Evolutionary conservation across 92 coral and sea anemone species (phyloP).

Genomic region (Zoanthus solanderi): DNA sequence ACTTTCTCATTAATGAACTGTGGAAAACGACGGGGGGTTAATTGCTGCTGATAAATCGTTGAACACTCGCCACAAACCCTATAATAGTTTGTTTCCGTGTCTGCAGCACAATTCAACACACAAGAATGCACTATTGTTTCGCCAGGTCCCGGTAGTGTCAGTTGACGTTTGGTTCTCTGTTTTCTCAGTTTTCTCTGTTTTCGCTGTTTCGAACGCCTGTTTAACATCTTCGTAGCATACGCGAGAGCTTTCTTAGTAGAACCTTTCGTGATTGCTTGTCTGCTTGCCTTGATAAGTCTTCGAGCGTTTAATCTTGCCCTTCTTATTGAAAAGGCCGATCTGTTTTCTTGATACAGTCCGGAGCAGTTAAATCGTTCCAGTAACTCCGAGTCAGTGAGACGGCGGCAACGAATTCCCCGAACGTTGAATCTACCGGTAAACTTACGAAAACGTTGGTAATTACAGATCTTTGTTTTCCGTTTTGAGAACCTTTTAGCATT

Average conservation of each 20-base stretch:
- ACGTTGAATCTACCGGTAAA: neutral
- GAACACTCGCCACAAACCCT: conserved; percentile 26
- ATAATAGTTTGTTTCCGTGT: neutral
- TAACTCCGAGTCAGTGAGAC: conserved; percentile 11
- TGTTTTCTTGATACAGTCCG: neutral
- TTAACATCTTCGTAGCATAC: neutral
- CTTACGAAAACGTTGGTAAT: neutral
- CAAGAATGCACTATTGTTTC: neutral
- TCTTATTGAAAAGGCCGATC: neutral
- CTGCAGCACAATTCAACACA: neutral
- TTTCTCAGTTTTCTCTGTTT: no score
- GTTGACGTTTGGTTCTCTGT: neutral
- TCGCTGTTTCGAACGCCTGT: neutral
- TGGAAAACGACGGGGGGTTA: neutral
- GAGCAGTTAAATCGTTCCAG: conserved; percentile 31
- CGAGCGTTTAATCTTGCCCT: neutral
- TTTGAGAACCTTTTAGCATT: neutral
- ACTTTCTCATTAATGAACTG: neutral
- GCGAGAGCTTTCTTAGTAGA: neutral
- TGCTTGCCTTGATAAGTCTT: neutral
- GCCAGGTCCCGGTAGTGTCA: neutral
- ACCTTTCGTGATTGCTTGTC: neutral
- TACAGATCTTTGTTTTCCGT: neutral
- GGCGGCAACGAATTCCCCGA: neutral
- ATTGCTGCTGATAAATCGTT: neutral